Percentiles rank a stretch among this genome's conserved stretches.
These are phyloP conservation scores for Peromyscus eremicus DNA, from an alignment of 2,797 vertebrate genomes.

Conservation along the genomic window DNA sequence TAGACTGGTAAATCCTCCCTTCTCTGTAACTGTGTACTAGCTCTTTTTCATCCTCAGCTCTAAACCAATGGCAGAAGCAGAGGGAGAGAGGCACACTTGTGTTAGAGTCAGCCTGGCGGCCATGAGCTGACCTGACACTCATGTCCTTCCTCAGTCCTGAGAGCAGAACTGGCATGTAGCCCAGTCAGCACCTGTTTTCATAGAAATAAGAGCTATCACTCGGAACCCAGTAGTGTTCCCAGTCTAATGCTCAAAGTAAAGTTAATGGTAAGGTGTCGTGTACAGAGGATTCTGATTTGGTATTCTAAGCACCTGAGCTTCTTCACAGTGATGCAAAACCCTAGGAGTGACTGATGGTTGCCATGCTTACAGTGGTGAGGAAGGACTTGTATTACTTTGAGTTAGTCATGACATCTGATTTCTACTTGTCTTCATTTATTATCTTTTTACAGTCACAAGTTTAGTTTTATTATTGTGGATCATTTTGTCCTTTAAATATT, in stretches of 20 bases:
- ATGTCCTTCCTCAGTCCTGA: background rate
- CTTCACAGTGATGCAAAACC: background rate
- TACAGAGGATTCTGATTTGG: background rate
- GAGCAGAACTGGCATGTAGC: background rate
- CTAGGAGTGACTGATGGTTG: background rate
- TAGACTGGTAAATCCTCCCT: background rate
- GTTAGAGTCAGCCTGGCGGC: background rate
- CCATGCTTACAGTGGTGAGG: background rate
- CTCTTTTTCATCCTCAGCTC: background rate
- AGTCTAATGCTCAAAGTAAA: background rate
- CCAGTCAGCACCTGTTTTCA: background rate
- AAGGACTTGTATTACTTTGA: background rate
- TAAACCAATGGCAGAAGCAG: background rate
- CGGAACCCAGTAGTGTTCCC: background rate
- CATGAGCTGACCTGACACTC: background rate
- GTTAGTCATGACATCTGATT: background rate
- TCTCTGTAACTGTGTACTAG: background rate
- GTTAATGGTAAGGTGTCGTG: background rate
- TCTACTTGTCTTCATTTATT: background rate
- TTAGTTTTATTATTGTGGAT: slow-evolving; percentile 13
- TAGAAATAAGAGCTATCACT: background rate
- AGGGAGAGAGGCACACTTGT: background rate
- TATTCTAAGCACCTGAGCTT: background rate
- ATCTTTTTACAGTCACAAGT: background rate
- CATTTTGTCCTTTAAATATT: slow-evolving; percentile 7